A percentile compares a stretch with the other conserved stretches of the same genome.
Conservation (phyloP, 2,888 invertebrate genomes). For the Ormia ochracea region DNA sequence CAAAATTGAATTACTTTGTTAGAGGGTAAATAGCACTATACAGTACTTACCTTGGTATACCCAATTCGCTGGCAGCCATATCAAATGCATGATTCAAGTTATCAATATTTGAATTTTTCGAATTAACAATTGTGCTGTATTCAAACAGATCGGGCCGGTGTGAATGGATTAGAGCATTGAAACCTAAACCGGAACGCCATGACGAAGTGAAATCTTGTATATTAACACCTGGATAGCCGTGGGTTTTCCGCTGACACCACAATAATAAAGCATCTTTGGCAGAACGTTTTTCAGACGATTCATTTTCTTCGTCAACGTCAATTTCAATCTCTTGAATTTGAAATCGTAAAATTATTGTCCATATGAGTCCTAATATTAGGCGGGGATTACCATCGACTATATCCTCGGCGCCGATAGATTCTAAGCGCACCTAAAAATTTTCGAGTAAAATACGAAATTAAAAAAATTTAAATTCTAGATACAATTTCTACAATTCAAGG, state of each 20-base stretch:
- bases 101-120: conserved; percentile 86
- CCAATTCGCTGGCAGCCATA: conserved; percentile 93
- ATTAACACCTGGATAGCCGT: conserved; percentile 92
- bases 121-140: conserved; percentile 87
- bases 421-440: conserved; percentile 89
- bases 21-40: no score
- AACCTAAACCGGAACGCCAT: conserved; percentile 97
- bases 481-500: no score
- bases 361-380: conserved; percentile 97
- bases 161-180: conserved; percentile 98
- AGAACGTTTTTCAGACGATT: conserved; percentile 97
- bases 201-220: conserved; percentile 94
- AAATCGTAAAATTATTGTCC: conserved; percentile 99
- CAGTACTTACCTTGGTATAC: conserved; percentile 86
- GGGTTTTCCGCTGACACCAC: conserved; percentile 99
- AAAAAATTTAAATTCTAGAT: no score
- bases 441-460: not conserved
- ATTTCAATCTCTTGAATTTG: conserved; percentile 99
- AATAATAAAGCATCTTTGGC: conserved; percentile 98
- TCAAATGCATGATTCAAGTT: conserved; percentile 99
- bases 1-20: no score
- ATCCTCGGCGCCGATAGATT: conserved; percentile 99
- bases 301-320: conserved; percentile 96
- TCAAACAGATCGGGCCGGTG: conserved; percentile 97
- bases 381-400: conserved; percentile 98